Conservation (phyloP, 1,140 invertebrate genomes). For the Saccostrea echinata region DNA sequence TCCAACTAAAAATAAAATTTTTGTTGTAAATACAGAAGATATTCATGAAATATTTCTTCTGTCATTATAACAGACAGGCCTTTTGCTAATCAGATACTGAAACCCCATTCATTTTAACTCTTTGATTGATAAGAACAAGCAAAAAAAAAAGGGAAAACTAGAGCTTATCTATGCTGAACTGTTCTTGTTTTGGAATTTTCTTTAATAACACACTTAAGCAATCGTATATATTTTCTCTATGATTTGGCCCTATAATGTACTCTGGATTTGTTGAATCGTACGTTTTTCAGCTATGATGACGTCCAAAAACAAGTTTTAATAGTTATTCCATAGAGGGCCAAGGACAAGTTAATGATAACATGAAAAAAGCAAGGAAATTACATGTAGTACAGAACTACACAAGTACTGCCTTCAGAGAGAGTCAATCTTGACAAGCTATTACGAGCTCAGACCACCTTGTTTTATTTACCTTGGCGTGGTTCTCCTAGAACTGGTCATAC, state of each 20-base stretch:
- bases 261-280: neutral
- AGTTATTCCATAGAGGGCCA: neutral
- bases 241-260: neutral
- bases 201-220: conserved; percentile 8
- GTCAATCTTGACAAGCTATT: neutral
- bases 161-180: conserved; percentile 8
- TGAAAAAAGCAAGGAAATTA: conserved; percentile 6
- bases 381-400: neutral
- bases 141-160: conserved; percentile 4
- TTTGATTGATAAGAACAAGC: conserved; percentile 14
- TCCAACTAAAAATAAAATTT: conserved; percentile 11
- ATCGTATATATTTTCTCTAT: conserved; percentile 22
- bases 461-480: conserved; percentile 13
- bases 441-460: neutral
- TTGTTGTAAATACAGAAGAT: neutral
- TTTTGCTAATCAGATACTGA: conserved; percentile 35
- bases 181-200: neutral
- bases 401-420: neutral
- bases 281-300: neutral
- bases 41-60: conserved; percentile 21
- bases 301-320: neutral
- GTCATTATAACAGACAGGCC: neutral
- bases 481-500: neutral
- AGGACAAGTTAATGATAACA: conserved; percentile 7
- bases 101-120: neutral